Evolutionary conservation across 2,797 vertebrate genomes (phyloP).

Genomic region (Tadarida brasiliensis): DNA sequence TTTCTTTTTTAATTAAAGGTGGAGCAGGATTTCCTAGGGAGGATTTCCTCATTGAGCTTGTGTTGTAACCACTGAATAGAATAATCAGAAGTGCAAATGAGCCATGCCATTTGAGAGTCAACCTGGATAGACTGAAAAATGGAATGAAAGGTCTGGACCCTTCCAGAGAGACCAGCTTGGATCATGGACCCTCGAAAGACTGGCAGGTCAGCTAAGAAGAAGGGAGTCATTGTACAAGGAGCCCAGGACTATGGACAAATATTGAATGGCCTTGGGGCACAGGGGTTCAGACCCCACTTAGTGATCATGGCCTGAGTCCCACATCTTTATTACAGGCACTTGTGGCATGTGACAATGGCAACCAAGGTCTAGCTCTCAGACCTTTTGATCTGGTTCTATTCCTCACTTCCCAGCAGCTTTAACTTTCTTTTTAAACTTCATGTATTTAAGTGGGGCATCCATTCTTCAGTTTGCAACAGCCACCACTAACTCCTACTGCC

Average conservation of each 20-base stretch:
- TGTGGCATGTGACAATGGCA: background rate
- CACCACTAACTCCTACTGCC: background rate
- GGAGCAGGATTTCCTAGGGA: background rate
- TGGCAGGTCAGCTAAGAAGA: background rate
- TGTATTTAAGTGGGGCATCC: background rate
- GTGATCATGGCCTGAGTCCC: background rate
- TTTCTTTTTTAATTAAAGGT: slow-evolving; percentile 6
- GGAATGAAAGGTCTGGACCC: background rate
- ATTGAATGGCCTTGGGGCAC: background rate
- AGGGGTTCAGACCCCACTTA: background rate
- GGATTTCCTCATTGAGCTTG: background rate
- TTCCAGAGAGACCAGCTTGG: background rate
- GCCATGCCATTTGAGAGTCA: background rate
- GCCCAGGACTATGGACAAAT: background rate
- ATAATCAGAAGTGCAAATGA: background rate
- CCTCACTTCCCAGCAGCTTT: background rate
- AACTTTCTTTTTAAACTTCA: slow-evolving; percentile 19
- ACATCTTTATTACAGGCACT: background rate
- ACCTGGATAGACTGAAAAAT: background rate
- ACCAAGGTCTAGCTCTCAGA: background rate
- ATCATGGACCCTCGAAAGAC: fast-evolving
- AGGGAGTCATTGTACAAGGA: background rate
- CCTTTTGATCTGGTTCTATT: background rate
- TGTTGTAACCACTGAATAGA: background rate
- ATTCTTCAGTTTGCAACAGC: background rate